Conservation (phyloP, 2,888 invertebrate species). For the Diaphora mendica region DNA sequence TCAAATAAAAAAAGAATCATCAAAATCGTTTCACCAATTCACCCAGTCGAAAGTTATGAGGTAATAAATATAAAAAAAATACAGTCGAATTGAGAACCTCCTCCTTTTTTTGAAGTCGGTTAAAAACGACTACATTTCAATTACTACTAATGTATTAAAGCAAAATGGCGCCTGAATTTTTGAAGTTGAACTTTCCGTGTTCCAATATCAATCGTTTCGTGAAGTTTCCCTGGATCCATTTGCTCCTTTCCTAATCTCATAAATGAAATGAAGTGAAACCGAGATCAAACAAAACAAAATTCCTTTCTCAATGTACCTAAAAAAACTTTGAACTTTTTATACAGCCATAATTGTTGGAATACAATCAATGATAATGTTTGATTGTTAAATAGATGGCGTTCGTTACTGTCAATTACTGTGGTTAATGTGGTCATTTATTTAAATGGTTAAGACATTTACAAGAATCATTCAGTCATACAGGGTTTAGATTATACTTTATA, state of each 20-base stretch:
- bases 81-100: too few relatives aligned
- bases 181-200: neutral
- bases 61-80: too few relatives aligned
- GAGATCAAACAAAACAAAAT: neutral
- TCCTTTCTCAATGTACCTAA: neutral
- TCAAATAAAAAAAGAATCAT: too few relatives aligned
- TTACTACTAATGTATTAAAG: neutral
- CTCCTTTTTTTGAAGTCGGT: too few relatives aligned
- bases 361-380: neutral
- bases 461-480: too few relatives aligned
- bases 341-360: neutral
- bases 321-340: neutral
- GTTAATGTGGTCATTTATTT: too few relatives aligned
- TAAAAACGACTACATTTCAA: neutral
- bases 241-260: constrained; percentile 24
- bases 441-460: too few relatives aligned
- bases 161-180: neutral
- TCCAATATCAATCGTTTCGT: neutral
- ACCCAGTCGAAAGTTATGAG: too few relatives aligned
- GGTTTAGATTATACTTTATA: too few relatives aligned
- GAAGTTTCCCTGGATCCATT: constrained; percentile 13
- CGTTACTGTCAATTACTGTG: neutral
- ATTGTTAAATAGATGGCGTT: neutral
- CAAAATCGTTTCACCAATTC: too few relatives aligned
- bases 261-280: neutral